Conservation (phyloP, 2,113 vertebrate genomes). For the Pangasianodon hypophthalmus region DNA sequence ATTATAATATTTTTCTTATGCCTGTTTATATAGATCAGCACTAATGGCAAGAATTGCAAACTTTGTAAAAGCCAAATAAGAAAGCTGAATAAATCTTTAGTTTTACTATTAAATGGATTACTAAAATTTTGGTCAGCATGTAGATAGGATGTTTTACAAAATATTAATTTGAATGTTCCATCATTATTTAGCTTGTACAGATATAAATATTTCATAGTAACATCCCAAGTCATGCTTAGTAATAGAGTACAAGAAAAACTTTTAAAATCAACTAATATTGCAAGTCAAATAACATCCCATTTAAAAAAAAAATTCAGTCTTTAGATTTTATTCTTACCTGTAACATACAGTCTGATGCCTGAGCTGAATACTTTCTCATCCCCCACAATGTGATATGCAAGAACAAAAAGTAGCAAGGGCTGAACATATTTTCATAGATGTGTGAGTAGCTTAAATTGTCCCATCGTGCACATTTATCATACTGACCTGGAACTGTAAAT, state of each 20-base stretch:
- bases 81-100: neutral
- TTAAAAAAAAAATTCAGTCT: neutral
- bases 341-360: slow-evolving; percentile 36
- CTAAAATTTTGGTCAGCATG: neutral
- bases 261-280: neutral
- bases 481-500: neutral
- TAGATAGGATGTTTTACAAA: neutral
- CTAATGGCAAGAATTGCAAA: neutral
- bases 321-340: slow-evolving; percentile 36
- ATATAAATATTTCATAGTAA: slow-evolving; percentile 14
- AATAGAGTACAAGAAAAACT: slow-evolving; percentile 21
- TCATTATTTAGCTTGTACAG: neutral
- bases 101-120: no score
- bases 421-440: slow-evolving; percentile 2
- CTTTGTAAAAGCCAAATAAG: neutral
- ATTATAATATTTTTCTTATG: neutral
- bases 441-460: neutral
- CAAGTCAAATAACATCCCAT: neutral
- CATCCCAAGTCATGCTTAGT: neutral
- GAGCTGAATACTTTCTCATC: slow-evolving; percentile 31
- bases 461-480: neutral
- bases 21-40: neutral
- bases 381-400: slow-evolving; percentile 36
- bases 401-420: slow-evolving; percentile 16
- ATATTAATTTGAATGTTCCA: neutral